Conservation (phyloP, 2,113 vertebrate species). For the Apteryx owenii region DNA sequence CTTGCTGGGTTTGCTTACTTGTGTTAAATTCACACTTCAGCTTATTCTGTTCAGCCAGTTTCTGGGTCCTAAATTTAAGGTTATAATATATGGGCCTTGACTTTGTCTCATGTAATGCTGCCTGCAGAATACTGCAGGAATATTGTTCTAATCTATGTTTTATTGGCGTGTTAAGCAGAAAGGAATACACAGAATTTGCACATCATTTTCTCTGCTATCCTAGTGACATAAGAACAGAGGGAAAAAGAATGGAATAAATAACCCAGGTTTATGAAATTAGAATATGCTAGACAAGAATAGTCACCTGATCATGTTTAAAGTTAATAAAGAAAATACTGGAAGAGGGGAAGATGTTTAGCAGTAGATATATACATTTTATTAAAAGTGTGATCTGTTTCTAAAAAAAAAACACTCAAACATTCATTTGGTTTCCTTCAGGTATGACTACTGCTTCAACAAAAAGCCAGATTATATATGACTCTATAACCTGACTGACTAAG, state of each 20-base stretch:
- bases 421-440: neutral
- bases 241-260: neutral
- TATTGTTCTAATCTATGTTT: neutral
- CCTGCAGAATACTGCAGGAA: neutral
- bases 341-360: neutral
- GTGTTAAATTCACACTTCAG: neutral
- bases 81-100: neutral
- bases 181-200: neutral
- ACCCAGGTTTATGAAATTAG: neutral
- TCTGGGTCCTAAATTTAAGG: neutral
- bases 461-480: too few species aligned
- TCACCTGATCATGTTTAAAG: neutral
- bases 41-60: neutral
- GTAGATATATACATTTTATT: neutral
- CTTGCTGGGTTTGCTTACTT: neutral
- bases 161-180: neutral
- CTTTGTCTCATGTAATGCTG: neutral
- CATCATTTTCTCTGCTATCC: neutral
- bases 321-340: neutral
- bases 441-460: too few species aligned
- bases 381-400: neutral
- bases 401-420: neutral
- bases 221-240: neutral
- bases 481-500: too few species aligned
- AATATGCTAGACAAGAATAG: neutral